Conservation (phyloP, 2,888 invertebrate species). For the Aporophyla lueneburgensis region DNA sequence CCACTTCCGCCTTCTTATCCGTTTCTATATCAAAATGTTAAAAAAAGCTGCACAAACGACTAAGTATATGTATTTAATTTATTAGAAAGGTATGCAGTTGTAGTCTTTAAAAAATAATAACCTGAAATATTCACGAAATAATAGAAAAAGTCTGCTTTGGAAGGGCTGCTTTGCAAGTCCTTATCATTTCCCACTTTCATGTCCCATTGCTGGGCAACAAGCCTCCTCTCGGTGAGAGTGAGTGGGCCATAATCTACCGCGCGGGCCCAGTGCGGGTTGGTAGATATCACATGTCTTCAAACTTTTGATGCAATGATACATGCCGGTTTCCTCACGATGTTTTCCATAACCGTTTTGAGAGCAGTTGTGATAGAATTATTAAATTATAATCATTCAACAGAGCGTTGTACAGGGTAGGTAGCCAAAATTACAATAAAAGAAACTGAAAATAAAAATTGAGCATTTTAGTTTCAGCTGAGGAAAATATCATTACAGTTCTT, state of each 20-base stretch:
- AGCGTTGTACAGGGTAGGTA: neutral
- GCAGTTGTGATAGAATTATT: too few species aligned
- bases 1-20: conserved; percentile 47
- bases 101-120: neutral
- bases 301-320: too few species aligned
- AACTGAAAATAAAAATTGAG: neutral
- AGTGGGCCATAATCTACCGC: too few species aligned
- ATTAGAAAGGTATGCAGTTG: too few species aligned
- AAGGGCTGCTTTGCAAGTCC: too few species aligned
- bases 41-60: neutral
- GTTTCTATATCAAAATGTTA: conserved; percentile 10
- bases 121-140: neutral
- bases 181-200: neutral
- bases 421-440: neutral
- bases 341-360: too few species aligned
- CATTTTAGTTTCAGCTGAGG: neutral
- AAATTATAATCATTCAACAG: too few species aligned
- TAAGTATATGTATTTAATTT: neutral
- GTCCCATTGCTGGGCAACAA: neutral
- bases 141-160: neutral
- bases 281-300: too few species aligned
- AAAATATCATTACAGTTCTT: neutral
- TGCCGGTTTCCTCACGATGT: too few species aligned
- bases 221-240: too few species aligned
- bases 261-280: too few species aligned